These are phyloP conservation scores for Pempheris klunzingeri DNA, from an alignment of 2,797 vertebrate species.

Conservation along the genomic window DNA sequence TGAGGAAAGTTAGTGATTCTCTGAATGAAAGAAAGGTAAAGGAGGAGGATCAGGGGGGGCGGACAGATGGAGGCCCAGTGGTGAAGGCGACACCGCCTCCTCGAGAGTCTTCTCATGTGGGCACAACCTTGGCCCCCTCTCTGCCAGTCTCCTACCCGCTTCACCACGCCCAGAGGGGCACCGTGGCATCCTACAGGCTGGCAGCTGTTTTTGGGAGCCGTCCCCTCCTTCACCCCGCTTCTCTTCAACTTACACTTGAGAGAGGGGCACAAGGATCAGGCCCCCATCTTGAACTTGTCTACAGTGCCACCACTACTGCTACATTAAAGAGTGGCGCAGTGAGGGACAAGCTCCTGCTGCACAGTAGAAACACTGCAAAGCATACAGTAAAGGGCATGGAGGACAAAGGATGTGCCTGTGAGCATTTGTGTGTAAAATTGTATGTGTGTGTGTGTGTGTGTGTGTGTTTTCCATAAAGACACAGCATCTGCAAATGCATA, in stretches of 20 bases:
- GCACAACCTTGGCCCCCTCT: slow-evolving; percentile 73
- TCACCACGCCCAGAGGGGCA: slow-evolving; percentile 73
- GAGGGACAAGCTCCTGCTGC: slow-evolving; percentile 54
- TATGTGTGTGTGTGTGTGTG: slow-evolving; percentile 10
- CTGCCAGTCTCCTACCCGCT: slow-evolving; percentile 60
- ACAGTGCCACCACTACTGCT: slow-evolving; percentile 21
- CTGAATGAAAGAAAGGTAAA: slow-evolving; percentile 30
- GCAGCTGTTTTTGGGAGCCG: slow-evolving; percentile 83
- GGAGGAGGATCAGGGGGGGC: slow-evolving; percentile 27
- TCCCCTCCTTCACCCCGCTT: slow-evolving; percentile 62
- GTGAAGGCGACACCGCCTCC: slow-evolving; percentile 60
- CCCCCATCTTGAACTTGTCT: slow-evolving; percentile 52
- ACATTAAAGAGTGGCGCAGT: slow-evolving; percentile 38
- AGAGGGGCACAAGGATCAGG: slow-evolving; percentile 55
- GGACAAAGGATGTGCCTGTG: slow-evolving; percentile 38
- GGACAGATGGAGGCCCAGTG: slow-evolving; percentile 81
- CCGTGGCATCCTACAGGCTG: slow-evolving; percentile 76
- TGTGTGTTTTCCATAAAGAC: slow-evolving; percentile 13
- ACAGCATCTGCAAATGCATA: slow-evolving; percentile 23
- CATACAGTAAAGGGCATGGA: slow-evolving; percentile 39
- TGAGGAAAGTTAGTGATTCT: slow-evolving; percentile 33
- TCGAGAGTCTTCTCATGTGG: slow-evolving; percentile 69
- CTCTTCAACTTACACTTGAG: slow-evolving; percentile 62
- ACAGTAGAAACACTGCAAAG: slow-evolving; percentile 34
- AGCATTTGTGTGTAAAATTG: not conserved